Conservation (phyloP, 2,888 invertebrate genomes). For the Philereme vetulata region DNA sequence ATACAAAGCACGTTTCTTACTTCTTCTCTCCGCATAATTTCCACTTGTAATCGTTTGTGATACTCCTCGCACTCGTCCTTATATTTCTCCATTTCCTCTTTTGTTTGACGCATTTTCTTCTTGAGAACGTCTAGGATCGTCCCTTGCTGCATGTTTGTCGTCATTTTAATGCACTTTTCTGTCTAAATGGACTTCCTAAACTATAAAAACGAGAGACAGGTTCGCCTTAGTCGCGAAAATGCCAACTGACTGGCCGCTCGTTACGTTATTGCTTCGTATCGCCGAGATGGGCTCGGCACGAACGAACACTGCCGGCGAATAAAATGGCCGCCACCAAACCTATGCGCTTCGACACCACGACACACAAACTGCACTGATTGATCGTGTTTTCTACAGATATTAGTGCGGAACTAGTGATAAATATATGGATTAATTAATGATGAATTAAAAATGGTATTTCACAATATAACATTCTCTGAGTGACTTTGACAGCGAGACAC, state of each 20-base stretch:
- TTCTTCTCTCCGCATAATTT: conserved; percentile 98
- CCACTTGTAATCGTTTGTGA: conserved; percentile 96
- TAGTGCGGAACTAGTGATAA: conserved; percentile 44
- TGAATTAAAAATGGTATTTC: conserved; percentile 54
- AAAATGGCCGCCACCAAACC: conserved; percentile 80
- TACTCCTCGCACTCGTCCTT: conserved; percentile 99
- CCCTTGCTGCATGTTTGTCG: conserved; percentile 95
- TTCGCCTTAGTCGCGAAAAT: conserved; percentile 82
- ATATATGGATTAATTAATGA: conserved; percentile 45
- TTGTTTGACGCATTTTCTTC: conserved; percentile 99
- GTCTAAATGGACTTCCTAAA: conserved; percentile 66
- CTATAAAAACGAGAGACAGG: conserved; percentile 79
- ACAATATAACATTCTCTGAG: conserved; percentile 59
- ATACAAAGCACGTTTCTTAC: conserved; percentile 87
- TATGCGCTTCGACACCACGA: conserved; percentile 68
- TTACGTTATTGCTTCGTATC: conserved; percentile 74
- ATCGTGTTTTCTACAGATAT: conserved; percentile 43
- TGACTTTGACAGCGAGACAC: conserved; percentile 71
- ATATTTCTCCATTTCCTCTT: conserved; percentile 99
- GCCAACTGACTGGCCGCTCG: conserved; percentile 80
- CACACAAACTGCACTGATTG: conserved; percentile 54
- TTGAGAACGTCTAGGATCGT: conserved; percentile 98
- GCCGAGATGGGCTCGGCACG: conserved; percentile 79
- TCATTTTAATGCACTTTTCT: conserved; percentile 87
- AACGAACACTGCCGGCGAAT: conserved; percentile 81